Conservation (phyloP, 2,888 invertebrate species). For the Archaeoteleia sp. region DNA sequence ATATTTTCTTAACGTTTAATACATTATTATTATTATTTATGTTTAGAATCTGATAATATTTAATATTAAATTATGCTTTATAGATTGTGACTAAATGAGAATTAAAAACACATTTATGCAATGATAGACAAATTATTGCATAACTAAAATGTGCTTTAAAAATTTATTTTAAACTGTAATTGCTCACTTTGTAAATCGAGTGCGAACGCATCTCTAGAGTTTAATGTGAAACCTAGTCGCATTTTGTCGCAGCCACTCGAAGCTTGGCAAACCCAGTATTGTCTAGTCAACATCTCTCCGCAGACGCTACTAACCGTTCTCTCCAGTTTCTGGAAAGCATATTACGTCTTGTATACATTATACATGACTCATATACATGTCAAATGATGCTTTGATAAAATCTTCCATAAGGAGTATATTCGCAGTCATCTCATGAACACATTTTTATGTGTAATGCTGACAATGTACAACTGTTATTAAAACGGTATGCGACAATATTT, state of each 20-base stretch:
- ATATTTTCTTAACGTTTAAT: too few relatives aligned
- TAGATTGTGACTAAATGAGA: too few relatives aligned
- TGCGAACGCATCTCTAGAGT: slow-evolving; percentile 14
- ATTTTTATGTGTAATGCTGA: too few relatives aligned
- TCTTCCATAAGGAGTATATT: slow-evolving; percentile 11
- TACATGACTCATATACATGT: slow-evolving; percentile 20
- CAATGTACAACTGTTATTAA: too few relatives aligned
- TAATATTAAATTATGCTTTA: too few relatives aligned
- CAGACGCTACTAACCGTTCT: slow-evolving; percentile 1
- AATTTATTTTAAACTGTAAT: slow-evolving; percentile 9
- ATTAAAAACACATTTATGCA: too few relatives aligned
- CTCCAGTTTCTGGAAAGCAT: slow-evolving; percentile 10
- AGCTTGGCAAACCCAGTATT: slow-evolving; percentile 14
- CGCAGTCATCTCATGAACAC: slow-evolving; percentile 7
- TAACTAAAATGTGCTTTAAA: neutral
- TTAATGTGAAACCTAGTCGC: slow-evolving; percentile 28
- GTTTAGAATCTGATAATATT: too few relatives aligned
- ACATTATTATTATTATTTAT: too few relatives aligned
- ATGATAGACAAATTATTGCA: too few relatives aligned
- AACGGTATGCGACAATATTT: too few relatives aligned
- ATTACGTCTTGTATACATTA: slow-evolving; percentile 15
- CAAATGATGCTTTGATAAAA: slow-evolving; percentile 24
- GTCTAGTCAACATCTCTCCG: slow-evolving; percentile 20
- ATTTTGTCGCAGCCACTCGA: slow-evolving; percentile 28
- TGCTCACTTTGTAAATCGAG: slow-evolving; percentile 15